Evolutionary conservation across 1,140 invertebrate species (phyloP), one percentile per base, ranked within the genome.

Genomic region (Tribolium castaneum): DNA sequence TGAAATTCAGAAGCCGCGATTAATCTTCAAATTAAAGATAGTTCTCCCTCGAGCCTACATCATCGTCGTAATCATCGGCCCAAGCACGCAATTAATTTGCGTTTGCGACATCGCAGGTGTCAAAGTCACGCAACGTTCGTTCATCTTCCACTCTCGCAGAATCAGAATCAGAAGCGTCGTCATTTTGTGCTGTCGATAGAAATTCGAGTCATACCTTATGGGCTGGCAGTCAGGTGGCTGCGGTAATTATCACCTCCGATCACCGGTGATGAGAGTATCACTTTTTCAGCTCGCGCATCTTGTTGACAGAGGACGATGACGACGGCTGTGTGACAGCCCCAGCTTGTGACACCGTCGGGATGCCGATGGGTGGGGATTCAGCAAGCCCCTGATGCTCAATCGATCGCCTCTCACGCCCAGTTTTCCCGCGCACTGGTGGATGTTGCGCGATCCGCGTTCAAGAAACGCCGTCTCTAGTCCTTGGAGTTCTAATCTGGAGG

Each of bases 341-440:
- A 12, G 45, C 59, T 77, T 83, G 81, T 75, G 78, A 77, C 79
- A 78, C 78, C 49, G 77, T 73, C 78, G 66, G 78, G 78, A 78
- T 34, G 80, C 74, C 74, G 79, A 82, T 75, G 80, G 80, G 77
- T 79, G 80, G 74, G 79, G 80, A 78, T 78, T 79, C 62, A 59
- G 79, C 78, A 71, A 76, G 77, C 78, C 77, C 81, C 80, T 82
- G 80, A 82, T 83, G 84, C 84, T 85, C 85, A 76, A 85, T 85
- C 84, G 84, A 85, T 85, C 84, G 80, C 77, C 74, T 78, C 78
- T 83, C 83, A 85, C 85, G 85, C 85, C 85, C 85, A 83, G 84
- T 83, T 84, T 86, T 86, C 83, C 82, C 82, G 83, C 83, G 82
- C 82, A 82, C 76, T 77, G 59, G 22, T 76, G 75, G 78, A 78